Percentiles rank a stretch among this genome's conserved stretches.
phyloP scores from a whole-genome alignment of 2,888 invertebrate species.

The Coleophora deauratella region DNA sequence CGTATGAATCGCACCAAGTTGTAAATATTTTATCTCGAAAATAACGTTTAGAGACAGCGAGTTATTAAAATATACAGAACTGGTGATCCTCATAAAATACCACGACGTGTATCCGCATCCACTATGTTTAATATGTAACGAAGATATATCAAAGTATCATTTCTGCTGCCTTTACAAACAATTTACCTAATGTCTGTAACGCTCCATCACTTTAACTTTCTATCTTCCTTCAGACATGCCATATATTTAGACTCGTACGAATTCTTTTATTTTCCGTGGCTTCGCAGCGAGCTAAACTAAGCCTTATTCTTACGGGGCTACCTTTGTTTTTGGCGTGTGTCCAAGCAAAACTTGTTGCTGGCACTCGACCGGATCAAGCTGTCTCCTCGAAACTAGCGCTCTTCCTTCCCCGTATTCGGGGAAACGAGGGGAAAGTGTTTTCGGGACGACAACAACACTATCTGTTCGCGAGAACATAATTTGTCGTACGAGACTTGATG shows the following conservation, averaged over 20 bases:
- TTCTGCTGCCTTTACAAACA: conserved; percentile 31
- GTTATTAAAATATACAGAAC: too few relatives aligned
- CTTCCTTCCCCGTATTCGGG: conserved; percentile 51
- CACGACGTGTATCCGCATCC: too few relatives aligned
- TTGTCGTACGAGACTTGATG: conserved; percentile 51
- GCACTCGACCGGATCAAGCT: conserved; percentile 61
- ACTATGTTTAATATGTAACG: not conserved
- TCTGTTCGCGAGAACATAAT: conserved; percentile 56
- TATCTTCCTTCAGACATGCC: conserved; percentile 33
- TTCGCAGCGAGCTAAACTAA: conserved; percentile 26
- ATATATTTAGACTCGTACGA: conserved; percentile 43
- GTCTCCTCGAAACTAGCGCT: conserved; percentile 55
- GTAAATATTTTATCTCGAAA: too few relatives aligned
- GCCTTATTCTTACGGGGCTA: conserved; percentile 32
- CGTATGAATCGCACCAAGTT: too few relatives aligned
- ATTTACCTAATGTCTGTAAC: conserved; percentile 42
- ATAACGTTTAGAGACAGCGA: too few relatives aligned
- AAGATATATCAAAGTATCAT: conserved; percentile 18
- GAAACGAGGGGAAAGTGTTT: conserved; percentile 62
- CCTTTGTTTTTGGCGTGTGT: conserved; percentile 39
- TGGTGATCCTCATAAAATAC: too few relatives aligned
- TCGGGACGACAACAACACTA: conserved; percentile 53
- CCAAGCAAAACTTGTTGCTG: conserved; percentile 57
- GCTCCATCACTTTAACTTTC: conserved; percentile 55
- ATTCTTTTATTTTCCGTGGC: conserved; percentile 34